These are phyloP conservation scores for Panagrolaimus sp. DNA, from an alignment of 1,140 invertebrate species.

Conservation along the genomic window DNA sequence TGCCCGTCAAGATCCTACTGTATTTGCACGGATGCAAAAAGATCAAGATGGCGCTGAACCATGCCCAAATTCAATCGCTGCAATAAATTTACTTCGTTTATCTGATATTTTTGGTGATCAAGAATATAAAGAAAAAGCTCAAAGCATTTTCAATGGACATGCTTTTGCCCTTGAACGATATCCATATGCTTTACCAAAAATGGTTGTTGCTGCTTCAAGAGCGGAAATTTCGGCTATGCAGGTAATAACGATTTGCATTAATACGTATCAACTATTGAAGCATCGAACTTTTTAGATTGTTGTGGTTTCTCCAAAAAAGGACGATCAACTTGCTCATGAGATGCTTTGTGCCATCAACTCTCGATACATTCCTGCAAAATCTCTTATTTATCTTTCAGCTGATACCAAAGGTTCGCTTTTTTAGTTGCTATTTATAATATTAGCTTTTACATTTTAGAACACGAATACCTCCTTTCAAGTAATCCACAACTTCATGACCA, in stretches of 20 bases:
- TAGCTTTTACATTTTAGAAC: too few species aligned
- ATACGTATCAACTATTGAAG: too few species aligned
- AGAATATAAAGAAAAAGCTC: constrained; percentile 27
- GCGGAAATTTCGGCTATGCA: too few species aligned
- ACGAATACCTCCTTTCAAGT: too few species aligned
- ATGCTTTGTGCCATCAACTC: constrained; percentile 22
- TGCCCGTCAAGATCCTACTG: constrained; percentile 79
- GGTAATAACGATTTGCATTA: background rate
- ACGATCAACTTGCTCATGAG: constrained; percentile 16
- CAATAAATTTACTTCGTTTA: constrained; percentile 74
- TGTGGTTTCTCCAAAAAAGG: constrained; percentile 26
- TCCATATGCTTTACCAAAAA: constrained; percentile 30
- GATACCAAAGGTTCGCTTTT: background rate
- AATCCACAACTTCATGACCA: too few species aligned
- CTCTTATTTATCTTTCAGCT: background rate
- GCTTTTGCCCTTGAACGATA: constrained; percentile 24
- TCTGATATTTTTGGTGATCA: constrained; percentile 66
- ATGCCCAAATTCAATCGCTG: constrained; percentile 78
- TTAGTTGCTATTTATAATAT: too few species aligned
- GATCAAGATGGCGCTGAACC: constrained; percentile 89
- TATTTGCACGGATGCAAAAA: constrained; percentile 63
- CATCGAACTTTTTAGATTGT: constrained; percentile 30
- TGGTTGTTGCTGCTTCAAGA: constrained; percentile 21
- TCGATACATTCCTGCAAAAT: background rate
- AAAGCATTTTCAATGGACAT: constrained; percentile 32